Evolutionary conservation across 2,797 vertebrate genomes (phyloP).

Genomic region (Tympanoctomys barrerae): DNA sequence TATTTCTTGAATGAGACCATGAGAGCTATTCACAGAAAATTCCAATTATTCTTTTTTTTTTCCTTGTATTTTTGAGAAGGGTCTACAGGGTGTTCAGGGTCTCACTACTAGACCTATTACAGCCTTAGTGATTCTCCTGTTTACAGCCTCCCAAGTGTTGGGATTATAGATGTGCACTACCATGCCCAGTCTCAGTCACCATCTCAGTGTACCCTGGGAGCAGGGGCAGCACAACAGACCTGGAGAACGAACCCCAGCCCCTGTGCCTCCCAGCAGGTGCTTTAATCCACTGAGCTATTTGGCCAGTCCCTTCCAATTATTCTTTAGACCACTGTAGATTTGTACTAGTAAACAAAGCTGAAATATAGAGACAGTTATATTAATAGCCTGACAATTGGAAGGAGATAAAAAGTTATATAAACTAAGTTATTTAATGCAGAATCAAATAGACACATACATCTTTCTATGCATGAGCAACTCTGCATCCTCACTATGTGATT

Average conservation of each 20-base stretch:
- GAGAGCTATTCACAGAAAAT: constrained; percentile 16
- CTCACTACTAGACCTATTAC: too few species aligned
- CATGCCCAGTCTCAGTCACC: too few species aligned
- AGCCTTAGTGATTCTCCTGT: too few species aligned
- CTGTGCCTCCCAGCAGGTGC: too few species aligned
- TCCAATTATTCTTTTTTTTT: background rate
- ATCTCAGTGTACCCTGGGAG: too few species aligned
- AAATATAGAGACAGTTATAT: background rate
- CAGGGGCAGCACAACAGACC: too few species aligned
- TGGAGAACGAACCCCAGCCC: too few species aligned
- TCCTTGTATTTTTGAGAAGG: too few species aligned
- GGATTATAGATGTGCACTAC: too few species aligned
- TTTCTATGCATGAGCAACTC: background rate
- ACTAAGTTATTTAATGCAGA: background rate
- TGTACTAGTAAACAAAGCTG: background rate
- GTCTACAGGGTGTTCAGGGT: too few species aligned
- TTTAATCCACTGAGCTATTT: too few species aligned
- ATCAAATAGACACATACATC: background rate
- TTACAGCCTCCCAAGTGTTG: too few species aligned
- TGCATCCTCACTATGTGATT: background rate
- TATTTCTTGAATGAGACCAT: background rate
- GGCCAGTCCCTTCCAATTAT: background rate
- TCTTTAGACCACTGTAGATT: background rate
- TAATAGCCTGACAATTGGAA: background rate
- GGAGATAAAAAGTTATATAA: background rate